phyloP scores from a whole-genome alignment of 1,140 invertebrate species.

The Plodia interpunctella region DNA sequence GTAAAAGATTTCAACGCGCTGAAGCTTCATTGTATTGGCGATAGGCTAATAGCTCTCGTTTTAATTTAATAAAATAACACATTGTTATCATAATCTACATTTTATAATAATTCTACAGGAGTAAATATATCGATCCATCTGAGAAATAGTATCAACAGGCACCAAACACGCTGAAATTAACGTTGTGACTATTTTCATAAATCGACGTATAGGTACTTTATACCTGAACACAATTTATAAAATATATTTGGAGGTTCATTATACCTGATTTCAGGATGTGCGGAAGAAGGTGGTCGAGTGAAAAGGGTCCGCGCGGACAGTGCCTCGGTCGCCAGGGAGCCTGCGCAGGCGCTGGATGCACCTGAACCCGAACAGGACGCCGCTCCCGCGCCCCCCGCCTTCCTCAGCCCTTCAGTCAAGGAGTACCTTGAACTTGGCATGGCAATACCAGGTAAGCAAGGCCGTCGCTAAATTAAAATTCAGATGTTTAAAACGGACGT shows the following conservation, averaged over 20 bases:
- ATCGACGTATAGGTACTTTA: no score
- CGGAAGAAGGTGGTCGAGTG: constrained; percentile 75
- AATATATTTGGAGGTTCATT: neutral
- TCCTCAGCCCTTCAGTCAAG: constrained; percentile 88
- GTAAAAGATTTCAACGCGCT: neutral
- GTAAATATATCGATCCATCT: no score
- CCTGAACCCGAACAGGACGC: constrained; percentile 72
- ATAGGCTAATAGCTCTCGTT: no score
- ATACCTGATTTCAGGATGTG: constrained; percentile 65
- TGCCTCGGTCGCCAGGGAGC: constrained; percentile 80
- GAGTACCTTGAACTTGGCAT: constrained; percentile 91
- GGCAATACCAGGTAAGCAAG: constrained; percentile 87
- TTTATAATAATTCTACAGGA: no score
- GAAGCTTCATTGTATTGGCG: no score
- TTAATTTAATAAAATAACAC: no score
- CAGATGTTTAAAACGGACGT: constrained; percentile 2
- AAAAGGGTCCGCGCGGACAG: constrained; percentile 82
- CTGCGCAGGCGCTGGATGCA: constrained; percentile 82
- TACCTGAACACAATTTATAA: no score
- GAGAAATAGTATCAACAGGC: no score
- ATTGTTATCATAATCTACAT: no score
- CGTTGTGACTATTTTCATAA: no score
- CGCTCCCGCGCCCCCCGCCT: constrained; percentile 84
- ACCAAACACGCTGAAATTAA: no score
- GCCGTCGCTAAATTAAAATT: neutral